Evolutionary conservation across 2,797 vertebrate genomes (phyloP).

Genomic region (Dromococcyx pavoninus): DNA sequence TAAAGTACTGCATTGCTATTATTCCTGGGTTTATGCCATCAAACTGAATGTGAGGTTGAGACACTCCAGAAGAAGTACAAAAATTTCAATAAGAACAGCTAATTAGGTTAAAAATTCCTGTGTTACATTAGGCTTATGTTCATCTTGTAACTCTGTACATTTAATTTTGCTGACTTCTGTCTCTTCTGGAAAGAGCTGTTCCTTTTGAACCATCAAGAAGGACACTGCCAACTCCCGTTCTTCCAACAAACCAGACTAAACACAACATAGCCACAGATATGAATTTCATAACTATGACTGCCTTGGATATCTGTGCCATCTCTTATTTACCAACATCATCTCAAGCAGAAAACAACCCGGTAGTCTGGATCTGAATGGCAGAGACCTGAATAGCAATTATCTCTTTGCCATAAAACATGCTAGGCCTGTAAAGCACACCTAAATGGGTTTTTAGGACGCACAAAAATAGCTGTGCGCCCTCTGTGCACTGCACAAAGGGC

Average conservation of each 20-base stretch:
- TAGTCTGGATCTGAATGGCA: neutral
- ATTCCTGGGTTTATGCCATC: neutral
- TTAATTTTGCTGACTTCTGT: neutral
- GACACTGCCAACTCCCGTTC: neutral
- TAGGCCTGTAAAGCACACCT: neutral
- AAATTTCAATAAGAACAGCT: neutral
- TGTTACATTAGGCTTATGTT: neutral
- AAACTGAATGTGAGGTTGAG: neutral
- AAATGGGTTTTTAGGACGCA: neutral
- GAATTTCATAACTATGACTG: neutral
- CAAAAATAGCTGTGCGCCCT: neutral
- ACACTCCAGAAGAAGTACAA: neutral
- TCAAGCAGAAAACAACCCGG: neutral
- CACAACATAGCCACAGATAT: neutral
- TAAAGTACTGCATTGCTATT: neutral
- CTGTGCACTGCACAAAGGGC: neutral
- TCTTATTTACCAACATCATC: neutral
- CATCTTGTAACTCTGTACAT: neutral
- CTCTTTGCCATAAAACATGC: neutral
- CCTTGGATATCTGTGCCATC: neutral
- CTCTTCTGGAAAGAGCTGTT: slow-evolving; percentile 2
- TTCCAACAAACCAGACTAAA: neutral
- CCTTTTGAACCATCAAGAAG: neutral
- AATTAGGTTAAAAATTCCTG: slow-evolving; percentile 7
- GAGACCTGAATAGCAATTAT: neutral